Base-by-base conservation (phyloP, 1,140 invertebrate species). In the Hypsibius dujardini region DNA sequence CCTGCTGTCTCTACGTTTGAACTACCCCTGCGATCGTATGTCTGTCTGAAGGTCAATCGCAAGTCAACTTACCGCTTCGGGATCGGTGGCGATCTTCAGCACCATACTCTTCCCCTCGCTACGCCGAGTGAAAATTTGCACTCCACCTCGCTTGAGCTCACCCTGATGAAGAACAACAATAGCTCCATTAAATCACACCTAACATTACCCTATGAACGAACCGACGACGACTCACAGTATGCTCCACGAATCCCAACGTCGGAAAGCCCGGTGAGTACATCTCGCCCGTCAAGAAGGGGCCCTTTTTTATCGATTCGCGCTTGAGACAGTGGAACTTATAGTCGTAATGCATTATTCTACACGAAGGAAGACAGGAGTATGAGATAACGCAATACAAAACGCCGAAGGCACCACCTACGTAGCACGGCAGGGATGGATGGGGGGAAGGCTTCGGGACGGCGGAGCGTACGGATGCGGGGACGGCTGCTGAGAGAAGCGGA, bases 261-360 rank as follows among this genome's bases (percentile, higher is more conserved):
- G 93, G 92, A 78, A 97, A 97, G 46, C 94, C 93, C 46, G 88
- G 87, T 77, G 86, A 90, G 75, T 88, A 87, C 2, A 88, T 67
- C n/a, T n/a, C n/a, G n/a, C n/a, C n/a, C n/a, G n/a, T n/a, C n/a
- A n/a, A n/a, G n/a, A n/a, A n/a, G n/a, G n/a, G n/a, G n/a, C 76
- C 56, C 50, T 56, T 47, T 71, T 46, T n/a, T 76, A 59, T 71
- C 71, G 60, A 2, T 46, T n/a, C 47, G 28, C 62, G 70, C 50
- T 12, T 28, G 47, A 73, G 46, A 59, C 60, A 46, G 59, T 46
- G 45, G 62, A 73, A 73, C 40, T 50, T 73, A 47, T 70, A 70
- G 47, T 45, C 15, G 72, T 71, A 46, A n/a, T 59, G 71, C n/a
- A 59, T 42, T 7, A 56, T 7, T n/a, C 50, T 56, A n/a, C n/a